phyloP scores from a whole-genome alignment of 2,113 vertebrate genomes.

The Phyllostomus discolor region DNA sequence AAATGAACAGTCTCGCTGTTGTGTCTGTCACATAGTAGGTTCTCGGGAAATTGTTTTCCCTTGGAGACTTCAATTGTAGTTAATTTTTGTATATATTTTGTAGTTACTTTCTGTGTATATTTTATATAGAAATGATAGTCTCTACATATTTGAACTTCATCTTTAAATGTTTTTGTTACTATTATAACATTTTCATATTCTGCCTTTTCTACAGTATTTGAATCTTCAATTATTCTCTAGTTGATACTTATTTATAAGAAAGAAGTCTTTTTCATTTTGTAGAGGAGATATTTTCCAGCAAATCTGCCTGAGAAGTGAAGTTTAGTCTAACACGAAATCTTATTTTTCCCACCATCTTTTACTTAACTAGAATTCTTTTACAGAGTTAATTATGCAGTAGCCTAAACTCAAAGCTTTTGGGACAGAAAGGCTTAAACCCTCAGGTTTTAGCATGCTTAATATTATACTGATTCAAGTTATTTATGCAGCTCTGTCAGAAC shows the following conservation, averaged over 20 bases:
- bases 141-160: not conserved
- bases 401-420: constrained; percentile 10
- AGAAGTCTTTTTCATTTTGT: constrained; percentile 39
- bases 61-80: constrained; percentile 32
- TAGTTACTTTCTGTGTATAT: not conserved
- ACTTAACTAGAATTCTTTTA: constrained; percentile 35
- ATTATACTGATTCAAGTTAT: not conserved
- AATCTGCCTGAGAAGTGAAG: constrained; percentile 28
- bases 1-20: not conserved
- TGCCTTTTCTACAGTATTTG: constrained; percentile 35
- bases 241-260: constrained; percentile 43
- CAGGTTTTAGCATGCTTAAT: not conserved
- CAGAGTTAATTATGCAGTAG: constrained; percentile 10
- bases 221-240: constrained; percentile 44
- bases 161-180: constrained; percentile 3
- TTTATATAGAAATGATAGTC: constrained; percentile 20
- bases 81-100: not conserved
- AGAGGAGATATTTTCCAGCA: constrained; percentile 23
- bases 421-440: constrained; percentile 17
- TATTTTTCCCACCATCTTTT: constrained; percentile 56
- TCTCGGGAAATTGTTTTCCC: constrained; percentile 6
- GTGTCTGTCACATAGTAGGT: not conserved
- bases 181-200: constrained; percentile 18
- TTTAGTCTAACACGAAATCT: constrained; percentile 35
- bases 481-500: not conserved